Conservation (phyloP, 1,140 invertebrate species). For the Berghia stephanieae region DNA sequence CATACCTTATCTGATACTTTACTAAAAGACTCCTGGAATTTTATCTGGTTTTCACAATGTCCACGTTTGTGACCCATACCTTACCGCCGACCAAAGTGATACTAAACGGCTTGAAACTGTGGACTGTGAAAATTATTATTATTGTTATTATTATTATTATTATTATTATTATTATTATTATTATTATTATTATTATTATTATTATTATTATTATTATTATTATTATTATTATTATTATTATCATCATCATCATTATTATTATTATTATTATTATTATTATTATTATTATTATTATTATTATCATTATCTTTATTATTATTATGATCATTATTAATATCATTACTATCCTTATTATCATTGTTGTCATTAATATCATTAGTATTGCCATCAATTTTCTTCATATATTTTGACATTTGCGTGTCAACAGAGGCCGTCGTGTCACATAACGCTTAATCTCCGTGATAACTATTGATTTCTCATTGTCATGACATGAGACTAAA, state of each 20-base stretch:
- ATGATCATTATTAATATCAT: no score
- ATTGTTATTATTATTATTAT: background rate
- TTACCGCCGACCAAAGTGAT: no score
- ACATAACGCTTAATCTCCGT: no score
- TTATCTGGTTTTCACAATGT: no score
- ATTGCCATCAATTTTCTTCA: no score
- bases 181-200: background rate
- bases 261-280: background rate
- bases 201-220: conserved; percentile 28
- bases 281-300: background rate
- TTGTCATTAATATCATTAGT: background rate
- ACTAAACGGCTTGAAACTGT: background rate
- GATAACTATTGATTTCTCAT: no score
- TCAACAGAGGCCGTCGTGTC: no score
- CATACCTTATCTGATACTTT: no score
- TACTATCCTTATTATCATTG: background rate
- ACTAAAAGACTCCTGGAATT: no score
- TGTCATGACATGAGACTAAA: no score
- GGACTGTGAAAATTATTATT: background rate
- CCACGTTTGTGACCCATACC: no score
- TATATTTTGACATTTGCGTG: no score
- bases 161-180: background rate
- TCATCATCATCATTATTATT: conserved; percentile 28
- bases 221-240: conserved; percentile 26
- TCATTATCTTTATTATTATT: background rate